phyloP scores from a whole-genome alignment of 2,797 vertebrate species.

The Gallinago stenura region DNA sequence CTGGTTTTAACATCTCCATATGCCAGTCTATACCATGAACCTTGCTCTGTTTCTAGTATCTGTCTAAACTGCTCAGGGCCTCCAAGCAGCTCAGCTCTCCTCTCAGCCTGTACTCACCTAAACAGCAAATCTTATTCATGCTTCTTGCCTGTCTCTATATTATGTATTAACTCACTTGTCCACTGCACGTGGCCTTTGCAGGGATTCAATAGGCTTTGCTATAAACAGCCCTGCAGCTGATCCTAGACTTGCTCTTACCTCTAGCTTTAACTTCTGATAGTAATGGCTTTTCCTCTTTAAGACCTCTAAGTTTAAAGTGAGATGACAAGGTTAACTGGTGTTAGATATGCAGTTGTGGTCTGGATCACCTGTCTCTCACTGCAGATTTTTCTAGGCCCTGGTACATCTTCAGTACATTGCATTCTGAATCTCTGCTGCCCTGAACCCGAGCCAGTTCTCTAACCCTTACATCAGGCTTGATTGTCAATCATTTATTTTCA shows the following conservation, averaged over 20 bases:
- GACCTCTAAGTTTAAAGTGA: background rate
- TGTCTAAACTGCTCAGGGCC: background rate
- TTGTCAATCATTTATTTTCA: background rate
- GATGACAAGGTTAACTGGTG: background rate
- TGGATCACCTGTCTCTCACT: background rate
- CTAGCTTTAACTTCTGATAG: background rate
- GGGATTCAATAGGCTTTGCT: background rate
- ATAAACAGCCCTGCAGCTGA: background rate
- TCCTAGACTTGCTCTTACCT: background rate
- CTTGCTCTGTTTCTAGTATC: background rate
- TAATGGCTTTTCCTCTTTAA: background rate
- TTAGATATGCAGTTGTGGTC: background rate
- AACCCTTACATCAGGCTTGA: background rate
- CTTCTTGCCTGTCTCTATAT: background rate
- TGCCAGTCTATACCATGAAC: background rate
- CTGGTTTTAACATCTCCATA: background rate
- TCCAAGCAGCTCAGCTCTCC: background rate
- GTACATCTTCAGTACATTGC: background rate
- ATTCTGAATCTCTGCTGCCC: background rate
- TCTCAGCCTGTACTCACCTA: background rate
- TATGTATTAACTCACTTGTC: background rate
- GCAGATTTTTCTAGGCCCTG: background rate
- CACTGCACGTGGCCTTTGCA: background rate
- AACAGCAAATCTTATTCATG: background rate
- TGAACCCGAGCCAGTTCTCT: background rate